Evolutionary conservation across 2,888 invertebrate species (phyloP), one percentile per base, ranked within the genome.

Genomic region (Hoplodrina ambigua): DNA sequence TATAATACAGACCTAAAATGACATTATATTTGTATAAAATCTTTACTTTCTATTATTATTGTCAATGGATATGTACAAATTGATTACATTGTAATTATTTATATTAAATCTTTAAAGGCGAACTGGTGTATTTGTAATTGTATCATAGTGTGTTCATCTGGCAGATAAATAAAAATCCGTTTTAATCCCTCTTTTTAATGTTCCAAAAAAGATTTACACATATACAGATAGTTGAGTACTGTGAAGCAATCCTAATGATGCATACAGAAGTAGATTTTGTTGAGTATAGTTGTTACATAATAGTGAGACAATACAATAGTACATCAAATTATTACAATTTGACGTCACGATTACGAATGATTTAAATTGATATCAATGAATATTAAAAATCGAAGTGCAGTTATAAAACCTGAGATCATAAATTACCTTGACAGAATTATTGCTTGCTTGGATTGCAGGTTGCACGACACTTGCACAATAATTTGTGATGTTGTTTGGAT

Each of bases 11-110:
- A 91, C 90, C 85, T 90, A 89, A 93, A 94, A 93, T 94, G 91
- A 94, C 94, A 94, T 94, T 93, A 94, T 93, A 94, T 94, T 94
- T 95, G 93, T 94, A 94, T 93, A 93, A 94, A 94, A 93, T 91
- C 91, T 92, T 94, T 94, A 93, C 93, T 94, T 94, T 94, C 92
- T 93, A 93, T 92, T 92, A 88, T 91, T 89, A 93, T 92, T 93
- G 91, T 93, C 93, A 91, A 94, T 94, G 91, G 91, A 91, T 94
- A 93, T 94, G 94, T 95, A 95, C 94, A 94, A 94, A 95, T 94
- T 88, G 84, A 86, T 92, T 91, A 93, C 89, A 92, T 91, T 93
- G 91, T 94, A 93, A 93, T 94, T 94, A 94, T 94, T 94, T 94
- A 93, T 93, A 94, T 91, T 94, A 94, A 94, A 94, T 93, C 90